A percentile compares a stretch with the other conserved stretches of the same genome.
Evolutionary conservation across 23 tunicate species (phyloP).

Genomic region (Styela clava): DNA sequence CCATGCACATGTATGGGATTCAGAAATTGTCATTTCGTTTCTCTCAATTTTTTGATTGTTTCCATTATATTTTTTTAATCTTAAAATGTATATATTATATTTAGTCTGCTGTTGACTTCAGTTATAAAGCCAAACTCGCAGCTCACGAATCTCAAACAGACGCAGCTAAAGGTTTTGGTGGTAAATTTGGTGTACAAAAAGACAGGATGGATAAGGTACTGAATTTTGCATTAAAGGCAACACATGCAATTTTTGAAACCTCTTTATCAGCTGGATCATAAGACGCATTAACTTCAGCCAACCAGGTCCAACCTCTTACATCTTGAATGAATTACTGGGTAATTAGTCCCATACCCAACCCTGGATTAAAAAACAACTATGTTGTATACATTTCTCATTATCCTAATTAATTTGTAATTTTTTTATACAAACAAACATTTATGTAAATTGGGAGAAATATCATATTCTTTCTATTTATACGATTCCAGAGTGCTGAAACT

Average conservation of each 20-base stretch:
- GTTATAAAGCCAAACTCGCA: constrained; percentile 46
- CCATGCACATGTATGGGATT: not conserved
- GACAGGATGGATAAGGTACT: constrained; percentile 31
- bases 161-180: constrained; percentile 38
- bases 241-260: no score
- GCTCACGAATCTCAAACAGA: constrained; percentile 76
- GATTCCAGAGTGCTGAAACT: constrained; percentile 16
- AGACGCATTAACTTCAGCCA: no score
- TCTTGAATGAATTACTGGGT: no score
- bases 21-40: not conserved
- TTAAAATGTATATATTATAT: not conserved
- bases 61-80: not conserved
- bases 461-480: not conserved
- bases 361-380: no score
- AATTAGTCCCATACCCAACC: no score
- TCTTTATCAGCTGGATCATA: no score
- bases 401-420: no score
- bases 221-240: not conserved
- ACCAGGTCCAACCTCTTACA: no score
- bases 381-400: no score
- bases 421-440: no score
- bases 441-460: no score
- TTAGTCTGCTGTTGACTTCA: constrained; percentile 63
- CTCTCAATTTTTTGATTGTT: not conserved
- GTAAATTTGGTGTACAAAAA: constrained; percentile 38